Percentiles rank a stretch among this genome's conserved stretches.
Evolutionary conservation across 1,140 invertebrate species (phyloP).

Genomic region (Atta texana): DNA sequence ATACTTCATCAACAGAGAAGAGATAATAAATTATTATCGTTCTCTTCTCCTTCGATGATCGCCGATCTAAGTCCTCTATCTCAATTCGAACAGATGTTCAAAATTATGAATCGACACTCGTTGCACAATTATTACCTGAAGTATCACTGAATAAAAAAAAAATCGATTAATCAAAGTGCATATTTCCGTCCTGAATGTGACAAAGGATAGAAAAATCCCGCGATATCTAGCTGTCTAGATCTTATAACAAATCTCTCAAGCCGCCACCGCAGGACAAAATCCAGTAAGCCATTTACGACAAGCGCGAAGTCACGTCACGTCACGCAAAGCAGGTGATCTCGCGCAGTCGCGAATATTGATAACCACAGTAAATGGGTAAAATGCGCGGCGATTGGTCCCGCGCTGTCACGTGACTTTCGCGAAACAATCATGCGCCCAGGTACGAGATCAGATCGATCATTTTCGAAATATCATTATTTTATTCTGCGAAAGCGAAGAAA

Average conservation of each 20-base stretch:
- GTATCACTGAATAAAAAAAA: background rate
- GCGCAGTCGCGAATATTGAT: constrained; percentile 31
- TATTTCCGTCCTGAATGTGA: background rate
- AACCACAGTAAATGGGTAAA: background rate
- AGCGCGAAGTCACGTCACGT: constrained; percentile 18
- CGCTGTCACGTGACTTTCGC: background rate
- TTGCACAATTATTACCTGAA: constrained; percentile 21
- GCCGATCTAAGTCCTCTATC: background rate
- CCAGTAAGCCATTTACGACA: background rate
- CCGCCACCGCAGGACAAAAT: background rate
- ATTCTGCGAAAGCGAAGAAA: too few species aligned
- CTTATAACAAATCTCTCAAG: background rate
- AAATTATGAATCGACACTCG: background rate
- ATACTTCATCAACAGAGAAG: background rate
- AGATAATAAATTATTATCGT: constrained; percentile 3
- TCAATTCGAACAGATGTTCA: constrained; percentile 3
- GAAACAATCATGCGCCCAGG: background rate
- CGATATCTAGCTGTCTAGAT: background rate
- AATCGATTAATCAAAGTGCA: background rate
- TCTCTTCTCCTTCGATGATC: background rate
- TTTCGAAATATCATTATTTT: too few species aligned
- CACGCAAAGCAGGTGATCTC: background rate
- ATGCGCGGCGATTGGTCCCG: background rate
- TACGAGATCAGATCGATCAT: background rate
- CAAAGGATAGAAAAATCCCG: background rate